Evolutionary conservation across 2,113 vertebrate genomes (phyloP), one percentile per base, ranked within the genome.

Genomic region (Hippopotamus amphibius): DNA sequence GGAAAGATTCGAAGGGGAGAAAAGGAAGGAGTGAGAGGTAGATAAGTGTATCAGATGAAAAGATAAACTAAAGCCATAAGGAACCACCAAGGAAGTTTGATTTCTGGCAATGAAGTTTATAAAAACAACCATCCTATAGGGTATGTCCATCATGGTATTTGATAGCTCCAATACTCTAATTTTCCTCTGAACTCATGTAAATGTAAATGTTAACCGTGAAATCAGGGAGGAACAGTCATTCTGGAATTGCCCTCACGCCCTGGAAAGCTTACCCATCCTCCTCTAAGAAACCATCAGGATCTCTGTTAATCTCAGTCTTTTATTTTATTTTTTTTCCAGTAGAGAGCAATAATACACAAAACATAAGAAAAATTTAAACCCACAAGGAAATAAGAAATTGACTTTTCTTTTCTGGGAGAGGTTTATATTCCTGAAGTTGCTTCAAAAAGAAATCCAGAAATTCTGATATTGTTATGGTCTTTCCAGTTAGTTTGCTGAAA

Each of bases 401-500:
- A 2, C 33, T 66, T 76, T 82, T 72, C 24, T 82, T 69, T 66
- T 55, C 6, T 81, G 80, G n/a, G 53, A 41, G 50, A 41, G 17
- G 17, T 43, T 68, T 63, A 48, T 79, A 24, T 93, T 93, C 13
- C 71, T 43, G 12, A 37, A 37, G 48, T 77, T 4, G 55, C 79
- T 69, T 93, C 16, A 92, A 26, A 94, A 94, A 59, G 13, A 95
- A 48, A 88, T 48, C 28, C 37, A 12, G 5, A 83, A 41, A 6
- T 66, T 88, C 24, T 79, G 13, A 5, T 19, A 14, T 55, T 79
- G 22, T n/a, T 61, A 41, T 13, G 43, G 2, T 77, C 22, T 33
- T 33, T 30, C 8, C 12, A 37, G 48, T 55, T 74, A 91, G 55
- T 87, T 90, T 88, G 69, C 17, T 85, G 15, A 68, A 76, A 37